Conservation (phyloP, 2,888 invertebrate genomes). For the Sminthurides aquaticus region DNA sequence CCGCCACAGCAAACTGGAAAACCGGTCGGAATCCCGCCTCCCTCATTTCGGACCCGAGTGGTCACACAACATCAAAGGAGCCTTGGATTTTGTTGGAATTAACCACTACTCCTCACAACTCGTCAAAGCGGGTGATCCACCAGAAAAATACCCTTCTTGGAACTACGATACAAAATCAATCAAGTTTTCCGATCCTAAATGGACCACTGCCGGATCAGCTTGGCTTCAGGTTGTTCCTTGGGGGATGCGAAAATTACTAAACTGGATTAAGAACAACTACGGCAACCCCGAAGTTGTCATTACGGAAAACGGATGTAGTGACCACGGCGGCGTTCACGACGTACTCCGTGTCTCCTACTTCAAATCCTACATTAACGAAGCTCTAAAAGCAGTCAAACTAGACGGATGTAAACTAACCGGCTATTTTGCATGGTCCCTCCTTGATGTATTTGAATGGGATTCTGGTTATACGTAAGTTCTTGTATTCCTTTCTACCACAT, state of each 20-base stretch:
- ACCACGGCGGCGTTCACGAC: constrained; percentile 28
- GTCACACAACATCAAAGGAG: constrained; percentile 1
- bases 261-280: constrained; percentile 55
- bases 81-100: constrained; percentile 45
- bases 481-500: background rate
- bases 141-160: background rate
- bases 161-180: constrained; percentile 27
- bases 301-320: constrained; percentile 45
- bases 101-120: constrained; percentile 47
- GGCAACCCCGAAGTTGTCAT: constrained; percentile 55
- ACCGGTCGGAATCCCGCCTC: constrained; percentile 33
- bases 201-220: constrained; percentile 22
- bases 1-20: constrained; percentile 30
- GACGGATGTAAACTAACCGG: constrained; percentile 35
- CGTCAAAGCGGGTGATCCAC: constrained; percentile 14
- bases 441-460: constrained; percentile 35
- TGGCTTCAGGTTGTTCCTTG: constrained; percentile 50
- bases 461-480: constrained; percentile 3
- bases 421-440: constrained; percentile 38
- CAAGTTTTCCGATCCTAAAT: constrained; percentile 30
- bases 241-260: constrained; percentile 55
- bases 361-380: constrained; percentile 34
- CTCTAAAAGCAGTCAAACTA: constrained; percentile 30
- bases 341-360: constrained; percentile 26
- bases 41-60: constrained; percentile 32